phyloP scores from a whole-genome alignment of 1,140 invertebrate genomes.

The Latrodectus geometricus region DNA sequence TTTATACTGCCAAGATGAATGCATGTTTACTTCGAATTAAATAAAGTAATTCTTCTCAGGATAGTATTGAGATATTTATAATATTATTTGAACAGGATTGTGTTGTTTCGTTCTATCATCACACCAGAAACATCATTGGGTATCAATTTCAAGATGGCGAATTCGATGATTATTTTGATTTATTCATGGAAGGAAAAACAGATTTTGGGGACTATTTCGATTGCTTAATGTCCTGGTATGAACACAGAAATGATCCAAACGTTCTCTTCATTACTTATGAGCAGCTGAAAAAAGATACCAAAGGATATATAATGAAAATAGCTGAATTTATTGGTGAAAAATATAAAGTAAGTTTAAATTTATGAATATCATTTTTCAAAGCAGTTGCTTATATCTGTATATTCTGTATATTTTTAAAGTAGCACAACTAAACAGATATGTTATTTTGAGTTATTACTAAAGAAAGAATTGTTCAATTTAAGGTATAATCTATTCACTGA shows the following conservation, averaged over 20 bases:
- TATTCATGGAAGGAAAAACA: conserved; percentile 67
- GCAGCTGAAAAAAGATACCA: conserved; percentile 52
- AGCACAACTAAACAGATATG: too few relatives aligned
- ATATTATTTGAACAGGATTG: conserved; percentile 76
- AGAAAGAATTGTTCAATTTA: too few relatives aligned
- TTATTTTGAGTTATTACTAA: too few relatives aligned
- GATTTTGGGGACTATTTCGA: conserved; percentile 69
- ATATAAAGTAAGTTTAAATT: conserved; percentile 14
- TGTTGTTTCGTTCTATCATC: conserved; percentile 85
- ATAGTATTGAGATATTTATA: neutral
- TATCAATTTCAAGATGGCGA: conserved; percentile 63
- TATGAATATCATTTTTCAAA: neutral
- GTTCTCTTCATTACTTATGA: conserved; percentile 68
- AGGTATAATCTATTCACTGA: too few relatives aligned
- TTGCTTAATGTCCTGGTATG: conserved; percentile 67
- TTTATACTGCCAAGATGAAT: too few relatives aligned
- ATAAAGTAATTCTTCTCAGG: too few relatives aligned
- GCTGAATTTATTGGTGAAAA: conserved; percentile 60
- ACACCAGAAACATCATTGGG: conserved; percentile 75
- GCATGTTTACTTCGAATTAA: too few relatives aligned
- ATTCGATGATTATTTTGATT: conserved; percentile 67
- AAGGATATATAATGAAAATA: conserved; percentile 39
- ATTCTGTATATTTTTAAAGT: too few relatives aligned
- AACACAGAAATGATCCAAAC: conserved; percentile 66
- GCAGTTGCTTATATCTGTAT: too few relatives aligned